Conservation (phyloP, 2,888 invertebrate genomes). For the Amphipyra berbera region DNA sequence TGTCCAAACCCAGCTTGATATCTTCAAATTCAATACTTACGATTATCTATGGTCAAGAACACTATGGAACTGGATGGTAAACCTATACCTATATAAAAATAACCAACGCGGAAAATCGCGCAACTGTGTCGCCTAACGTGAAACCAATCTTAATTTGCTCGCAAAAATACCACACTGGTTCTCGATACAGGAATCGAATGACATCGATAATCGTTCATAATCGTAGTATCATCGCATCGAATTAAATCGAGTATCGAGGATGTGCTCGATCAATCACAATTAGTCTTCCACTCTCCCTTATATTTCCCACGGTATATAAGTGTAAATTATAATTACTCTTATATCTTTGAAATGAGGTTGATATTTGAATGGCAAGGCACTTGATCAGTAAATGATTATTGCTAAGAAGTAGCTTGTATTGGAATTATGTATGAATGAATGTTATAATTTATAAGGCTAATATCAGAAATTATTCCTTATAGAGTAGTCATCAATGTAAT, state of each 20-base stretch:
- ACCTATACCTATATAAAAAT: slow-evolving; percentile 9
- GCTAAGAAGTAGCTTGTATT: slow-evolving; percentile 1
- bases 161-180: slow-evolving; percentile 50
- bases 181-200: slow-evolving; percentile 44
- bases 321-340: slow-evolving; percentile 24
- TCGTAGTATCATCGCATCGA: slow-evolving; percentile 48
- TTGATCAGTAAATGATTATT: slow-evolving; percentile 19
- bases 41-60: too few relatives aligned
- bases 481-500: slow-evolving; percentile 6
- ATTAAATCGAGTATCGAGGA: slow-evolving; percentile 67
- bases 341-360: slow-evolving; percentile 2
- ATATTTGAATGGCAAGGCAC: slow-evolving; percentile 19
- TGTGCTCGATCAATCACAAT: slow-evolving; percentile 75
- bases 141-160: slow-evolving; percentile 25
- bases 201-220: slow-evolving; percentile 54
- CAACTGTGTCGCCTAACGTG: slow-evolving; percentile 9
- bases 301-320: slow-evolving; percentile 60
- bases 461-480: not conserved
- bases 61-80: too few relatives aligned
- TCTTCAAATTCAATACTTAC: too few relatives aligned
- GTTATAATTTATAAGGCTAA: slow-evolving; percentile 12
- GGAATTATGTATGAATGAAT: slow-evolving; percentile 11
- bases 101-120: slow-evolving; percentile 11
- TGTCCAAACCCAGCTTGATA: too few relatives aligned
- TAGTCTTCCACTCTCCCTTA: slow-evolving; percentile 47